Conservation (phyloP, 2,888 invertebrate species). For the Malthinus seriepunctatus region DNA sequence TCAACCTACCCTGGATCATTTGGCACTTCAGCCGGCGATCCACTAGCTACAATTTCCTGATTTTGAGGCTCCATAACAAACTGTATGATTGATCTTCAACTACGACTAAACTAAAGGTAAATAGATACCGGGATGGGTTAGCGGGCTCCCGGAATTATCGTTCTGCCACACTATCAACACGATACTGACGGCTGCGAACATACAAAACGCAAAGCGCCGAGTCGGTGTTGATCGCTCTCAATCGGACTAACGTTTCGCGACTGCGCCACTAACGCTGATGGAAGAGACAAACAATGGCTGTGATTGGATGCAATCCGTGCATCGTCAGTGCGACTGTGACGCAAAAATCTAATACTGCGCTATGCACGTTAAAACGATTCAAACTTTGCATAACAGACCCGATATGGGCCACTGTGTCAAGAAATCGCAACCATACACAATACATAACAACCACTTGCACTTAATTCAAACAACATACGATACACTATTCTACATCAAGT, state of each 20-base stretch:
- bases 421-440: conserved; percentile 14
- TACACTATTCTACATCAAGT: not conserved
- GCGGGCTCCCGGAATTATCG: conserved; percentile 64
- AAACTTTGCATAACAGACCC: conserved; percentile 23
- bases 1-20: conserved; percentile 88
- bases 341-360: conserved; percentile 34
- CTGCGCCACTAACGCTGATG: conserved; percentile 45
- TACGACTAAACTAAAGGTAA: conserved; percentile 56
- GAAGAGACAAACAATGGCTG: conserved; percentile 52
- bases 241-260: conserved; percentile 53
- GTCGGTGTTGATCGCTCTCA: conserved; percentile 49
- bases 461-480: not conserved
- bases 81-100: conserved; percentile 51
- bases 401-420: conserved; percentile 30
- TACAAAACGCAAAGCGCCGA: conserved; percentile 49
- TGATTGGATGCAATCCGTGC: conserved; percentile 57
- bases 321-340: conserved; percentile 50
- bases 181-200: conserved; percentile 61
- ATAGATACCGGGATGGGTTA: conserved; percentile 60
- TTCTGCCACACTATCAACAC: conserved; percentile 71
- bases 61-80: conserved; percentile 72
- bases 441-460: not conserved
- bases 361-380: conserved; percentile 26
- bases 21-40: conserved; percentile 87
- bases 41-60: conserved; percentile 76